Evolutionary conservation across 2,888 invertebrate species (phyloP).

Genomic region (Nomada hirtipes): DNA sequence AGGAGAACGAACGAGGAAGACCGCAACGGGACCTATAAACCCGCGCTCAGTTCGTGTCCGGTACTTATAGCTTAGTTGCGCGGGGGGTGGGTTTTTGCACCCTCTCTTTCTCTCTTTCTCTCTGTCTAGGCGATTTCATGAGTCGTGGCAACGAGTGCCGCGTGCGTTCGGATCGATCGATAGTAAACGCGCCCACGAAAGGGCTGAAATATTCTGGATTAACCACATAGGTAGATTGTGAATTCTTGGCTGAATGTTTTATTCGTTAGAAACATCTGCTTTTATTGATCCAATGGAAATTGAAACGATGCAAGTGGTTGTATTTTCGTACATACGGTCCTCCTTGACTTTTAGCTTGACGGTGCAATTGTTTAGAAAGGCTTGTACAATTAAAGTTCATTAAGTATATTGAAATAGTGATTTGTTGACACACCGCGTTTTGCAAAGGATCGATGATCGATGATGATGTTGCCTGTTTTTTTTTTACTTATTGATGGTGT

Average conservation of each 20-base stretch:
- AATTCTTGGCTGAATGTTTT: not conserved
- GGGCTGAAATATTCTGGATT: slow-evolving; percentile 55
- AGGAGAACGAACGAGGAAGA: slow-evolving; percentile 48
- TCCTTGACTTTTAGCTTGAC: too few relatives aligned
- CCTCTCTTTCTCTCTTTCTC: slow-evolving; percentile 43
- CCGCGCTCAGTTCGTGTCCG: slow-evolving; percentile 49
- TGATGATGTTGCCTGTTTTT: not conserved
- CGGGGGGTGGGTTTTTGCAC: slow-evolving; percentile 68
- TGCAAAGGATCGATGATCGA: not conserved
- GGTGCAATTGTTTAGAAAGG: too few relatives aligned
- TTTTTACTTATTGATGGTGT: not conserved
- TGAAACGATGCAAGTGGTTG: too few relatives aligned
- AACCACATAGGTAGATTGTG: not conserved
- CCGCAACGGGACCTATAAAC: slow-evolving; percentile 67
- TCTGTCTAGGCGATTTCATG: slow-evolving; percentile 52
- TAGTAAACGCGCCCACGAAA: slow-evolving; percentile 65
- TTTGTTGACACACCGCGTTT: not conserved
- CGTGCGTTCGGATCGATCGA: slow-evolving; percentile 64
- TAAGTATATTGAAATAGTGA: too few relatives aligned
- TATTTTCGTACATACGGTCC: too few relatives aligned
- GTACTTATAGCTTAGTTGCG: slow-evolving; percentile 66
- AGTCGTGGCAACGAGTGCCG: slow-evolving; percentile 66
- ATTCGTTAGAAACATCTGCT: too few relatives aligned
- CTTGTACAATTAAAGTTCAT: too few relatives aligned
- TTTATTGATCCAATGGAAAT: too few relatives aligned